Evolutionary conservation across 1,140 invertebrate genomes (phyloP).

Genomic region (Coptotermes formosanus): DNA sequence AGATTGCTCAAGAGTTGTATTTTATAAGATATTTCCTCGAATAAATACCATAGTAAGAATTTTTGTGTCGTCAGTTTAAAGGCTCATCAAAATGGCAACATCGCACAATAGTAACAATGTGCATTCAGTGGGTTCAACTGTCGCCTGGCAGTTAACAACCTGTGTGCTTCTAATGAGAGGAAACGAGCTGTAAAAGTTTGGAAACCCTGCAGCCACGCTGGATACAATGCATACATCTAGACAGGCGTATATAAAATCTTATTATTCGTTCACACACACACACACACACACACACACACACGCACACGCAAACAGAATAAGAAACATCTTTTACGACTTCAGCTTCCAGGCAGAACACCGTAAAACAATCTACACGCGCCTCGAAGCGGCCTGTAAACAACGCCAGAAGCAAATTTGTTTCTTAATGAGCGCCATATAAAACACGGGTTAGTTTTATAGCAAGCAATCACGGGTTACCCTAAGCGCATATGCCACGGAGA

Average conservation of each 20-base stretch:
- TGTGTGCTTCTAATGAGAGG: not conserved
- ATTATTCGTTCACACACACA: not conserved
- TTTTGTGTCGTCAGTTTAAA: no score
- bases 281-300: no score
- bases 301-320: not conserved
- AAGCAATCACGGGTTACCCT: not conserved
- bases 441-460: not conserved
- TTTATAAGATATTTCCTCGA: no score
- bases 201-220: not conserved
- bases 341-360: slow-evolving; percentile 19
- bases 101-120: not conserved
- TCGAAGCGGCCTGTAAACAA: slow-evolving; percentile 19
- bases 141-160: not conserved
- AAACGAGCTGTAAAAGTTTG: not conserved
- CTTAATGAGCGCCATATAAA: slow-evolving; percentile 26
- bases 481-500: not conserved
- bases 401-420: not conserved
- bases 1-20: no score
- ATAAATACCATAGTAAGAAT: no score
- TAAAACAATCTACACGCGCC: slow-evolving; percentile 23
- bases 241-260: no score
- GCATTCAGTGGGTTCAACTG: not conserved
- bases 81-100: not conserved
- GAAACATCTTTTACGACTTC: not conserved
- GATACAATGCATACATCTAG: not conserved